These are phyloP conservation scores for Eupithecia pulchellata DNA, from an alignment of 2,888 invertebrate species.

Conservation along the genomic window DNA sequence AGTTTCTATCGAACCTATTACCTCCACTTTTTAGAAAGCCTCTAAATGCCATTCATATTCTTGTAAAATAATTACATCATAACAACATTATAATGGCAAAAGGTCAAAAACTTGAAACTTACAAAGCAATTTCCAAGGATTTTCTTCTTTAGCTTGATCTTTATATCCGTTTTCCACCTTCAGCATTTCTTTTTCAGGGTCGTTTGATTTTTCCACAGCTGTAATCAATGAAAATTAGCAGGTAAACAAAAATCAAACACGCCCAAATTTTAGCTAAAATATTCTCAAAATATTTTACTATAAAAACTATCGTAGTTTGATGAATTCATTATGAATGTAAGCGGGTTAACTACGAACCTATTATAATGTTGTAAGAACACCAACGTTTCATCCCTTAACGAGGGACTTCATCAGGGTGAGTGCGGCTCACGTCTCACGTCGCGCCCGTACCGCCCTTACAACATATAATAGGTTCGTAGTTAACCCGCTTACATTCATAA, in stretches of 20 bases:
- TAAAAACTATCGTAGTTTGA: too few species aligned
- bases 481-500: too few species aligned
- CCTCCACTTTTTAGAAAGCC: neutral
- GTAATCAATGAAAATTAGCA: slow-evolving; percentile 17
- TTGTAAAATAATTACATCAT: neutral
- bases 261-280: neutral
- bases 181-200: slow-evolving; percentile 46
- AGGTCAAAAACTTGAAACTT: slow-evolving; percentile 37
- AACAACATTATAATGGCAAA: neutral
- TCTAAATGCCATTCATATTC: neutral
- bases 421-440: too few species aligned
- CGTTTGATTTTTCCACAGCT: slow-evolving; percentile 39
- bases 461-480: too few species aligned
- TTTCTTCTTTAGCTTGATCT: slow-evolving; percentile 35
- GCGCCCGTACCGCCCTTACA: too few species aligned
- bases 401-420: too few species aligned
- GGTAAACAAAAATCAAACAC: neutral
- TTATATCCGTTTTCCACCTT: slow-evolving; percentile 31
- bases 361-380: too few species aligned
- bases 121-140: slow-evolving; percentile 53
- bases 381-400: too few species aligned
- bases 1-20: neutral
- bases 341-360: too few species aligned
- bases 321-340: too few species aligned
- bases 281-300: too few species aligned